phyloP scores from a whole-genome alignment of 2,113 vertebrate species.

The Crotalus horridus region DNA sequence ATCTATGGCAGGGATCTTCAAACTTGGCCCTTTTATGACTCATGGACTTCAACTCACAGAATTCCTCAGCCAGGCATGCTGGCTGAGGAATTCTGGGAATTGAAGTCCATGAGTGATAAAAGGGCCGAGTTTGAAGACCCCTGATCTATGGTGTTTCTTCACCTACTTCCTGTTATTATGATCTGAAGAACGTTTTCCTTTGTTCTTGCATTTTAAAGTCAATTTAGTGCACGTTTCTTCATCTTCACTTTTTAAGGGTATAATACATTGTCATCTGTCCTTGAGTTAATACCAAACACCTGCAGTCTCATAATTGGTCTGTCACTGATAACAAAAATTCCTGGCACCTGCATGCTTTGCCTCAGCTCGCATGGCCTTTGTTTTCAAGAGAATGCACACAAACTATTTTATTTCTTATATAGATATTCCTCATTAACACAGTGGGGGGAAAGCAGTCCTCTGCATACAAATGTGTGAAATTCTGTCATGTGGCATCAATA shows the following conservation, averaged over 20 bases:
- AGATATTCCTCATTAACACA: constrained; percentile 1
- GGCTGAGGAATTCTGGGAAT: too few species aligned
- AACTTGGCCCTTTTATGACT: too few species aligned
- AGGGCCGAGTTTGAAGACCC: too few species aligned
- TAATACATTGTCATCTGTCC: constrained; percentile 7
- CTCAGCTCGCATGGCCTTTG: neutral
- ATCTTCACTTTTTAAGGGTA: constrained; percentile 13
- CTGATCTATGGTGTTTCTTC: neutral
- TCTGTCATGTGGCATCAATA: neutral
- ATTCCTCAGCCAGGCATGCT: too few species aligned
- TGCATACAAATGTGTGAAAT: neutral
- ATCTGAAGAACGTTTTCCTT: neutral
- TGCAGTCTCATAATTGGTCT: constrained; percentile 58
- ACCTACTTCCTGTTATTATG: neutral
- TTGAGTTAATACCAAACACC: constrained; percentile 58
- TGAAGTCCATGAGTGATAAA: too few species aligned
- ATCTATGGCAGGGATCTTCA: neutral
- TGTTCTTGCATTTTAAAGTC: neutral
- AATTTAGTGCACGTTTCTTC: constrained; percentile 4
- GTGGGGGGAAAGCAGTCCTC: neutral
- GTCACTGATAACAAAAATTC: constrained; percentile 44
- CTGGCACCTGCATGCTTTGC: constrained; percentile 30
- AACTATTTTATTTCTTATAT: constrained; percentile 16
- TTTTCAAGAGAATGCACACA: neutral
- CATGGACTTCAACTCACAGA: too few species aligned